Evolutionary conservation across 2,113 vertebrate species (phyloP).

Genomic region (Saimiri boliviensis): DNA sequence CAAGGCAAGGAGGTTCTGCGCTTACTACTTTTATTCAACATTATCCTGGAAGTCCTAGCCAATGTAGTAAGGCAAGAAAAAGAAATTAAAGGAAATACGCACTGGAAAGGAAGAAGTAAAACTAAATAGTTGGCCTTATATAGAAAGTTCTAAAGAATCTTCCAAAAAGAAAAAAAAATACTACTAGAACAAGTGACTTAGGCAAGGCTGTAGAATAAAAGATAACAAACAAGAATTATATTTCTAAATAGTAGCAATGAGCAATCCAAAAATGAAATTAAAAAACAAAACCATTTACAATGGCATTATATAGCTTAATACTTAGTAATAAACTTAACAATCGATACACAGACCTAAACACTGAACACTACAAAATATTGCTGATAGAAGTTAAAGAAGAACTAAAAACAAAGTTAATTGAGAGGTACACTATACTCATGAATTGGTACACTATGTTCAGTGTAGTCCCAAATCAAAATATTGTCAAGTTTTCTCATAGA

Average conservation of each 20-base stretch:
- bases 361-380: not conserved
- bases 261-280: not conserved
- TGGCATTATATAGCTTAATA: not conserved
- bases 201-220: not conserved
- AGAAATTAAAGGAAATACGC: not conserved
- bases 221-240: not conserved
- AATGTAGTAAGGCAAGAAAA: not conserved
- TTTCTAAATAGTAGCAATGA: not conserved
- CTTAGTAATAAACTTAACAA: not conserved
- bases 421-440: not conserved
- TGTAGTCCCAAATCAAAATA: not conserved
- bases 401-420: not conserved
- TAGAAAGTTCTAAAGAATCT: not conserved
- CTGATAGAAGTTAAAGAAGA: not conserved
- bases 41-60: not conserved
- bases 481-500: not conserved
- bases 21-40: not conserved
- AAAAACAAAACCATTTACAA: not conserved
- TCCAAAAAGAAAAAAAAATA: not conserved
- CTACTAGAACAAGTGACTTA: not conserved
- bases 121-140: not conserved
- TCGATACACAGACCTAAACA: not conserved
- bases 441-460: not conserved
- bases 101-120: slow-evolving; percentile 14
- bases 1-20: not conserved